Percentiles rank a stretch among this genome's conserved stretches.
These are phyloP conservation scores for Scaptomyza caliginosa DNA, from an alignment of 2,888 invertebrate species.

Conservation along the genomic window DNA sequence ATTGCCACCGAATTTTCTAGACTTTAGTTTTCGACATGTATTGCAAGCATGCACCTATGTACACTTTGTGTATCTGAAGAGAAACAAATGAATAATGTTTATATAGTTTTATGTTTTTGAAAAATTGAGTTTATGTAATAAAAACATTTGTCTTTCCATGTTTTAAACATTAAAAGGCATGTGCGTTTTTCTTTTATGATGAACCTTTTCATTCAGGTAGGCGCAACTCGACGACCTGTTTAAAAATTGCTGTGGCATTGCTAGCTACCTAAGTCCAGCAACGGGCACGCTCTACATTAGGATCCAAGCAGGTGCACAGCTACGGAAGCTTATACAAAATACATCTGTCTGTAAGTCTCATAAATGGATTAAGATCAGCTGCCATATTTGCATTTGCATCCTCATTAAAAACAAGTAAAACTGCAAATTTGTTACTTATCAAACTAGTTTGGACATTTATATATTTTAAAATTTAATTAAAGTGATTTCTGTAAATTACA, in stretches of 20 bases:
- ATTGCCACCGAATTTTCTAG: conserved; percentile 56
- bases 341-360: not conserved
- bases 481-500: conserved; percentile 11
- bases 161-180: conserved; percentile 59
- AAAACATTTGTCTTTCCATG: conserved; percentile 72
- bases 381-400: not conserved
- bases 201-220: conserved; percentile 15
- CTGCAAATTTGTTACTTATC: conserved; percentile 15
- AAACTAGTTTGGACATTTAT: conserved; percentile 12
- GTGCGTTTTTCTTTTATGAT: conserved; percentile 16
- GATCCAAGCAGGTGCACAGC: conserved; percentile 6
- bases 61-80: conserved; percentile 64
- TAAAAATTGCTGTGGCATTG: not conserved
- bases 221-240: not conserved
- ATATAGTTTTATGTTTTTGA: conserved; percentile 37
- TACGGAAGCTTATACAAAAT: not conserved
- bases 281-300: not conserved
- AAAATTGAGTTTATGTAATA: conserved; percentile 32
- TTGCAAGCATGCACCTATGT: conserved; percentile 24
- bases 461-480: conserved; percentile 1
- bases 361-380: too few species aligned
- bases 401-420: not conserved
- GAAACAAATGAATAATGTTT: conserved; percentile 25
- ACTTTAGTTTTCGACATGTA: conserved; percentile 35
- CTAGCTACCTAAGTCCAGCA: conserved; percentile 16